A percentile compares a stretch with the other conserved stretches of the same genome.
These are phyloP conservation scores for Fringilla coelebs DNA, from an alignment of 2,797 vertebrate species.

Conservation along the genomic window DNA sequence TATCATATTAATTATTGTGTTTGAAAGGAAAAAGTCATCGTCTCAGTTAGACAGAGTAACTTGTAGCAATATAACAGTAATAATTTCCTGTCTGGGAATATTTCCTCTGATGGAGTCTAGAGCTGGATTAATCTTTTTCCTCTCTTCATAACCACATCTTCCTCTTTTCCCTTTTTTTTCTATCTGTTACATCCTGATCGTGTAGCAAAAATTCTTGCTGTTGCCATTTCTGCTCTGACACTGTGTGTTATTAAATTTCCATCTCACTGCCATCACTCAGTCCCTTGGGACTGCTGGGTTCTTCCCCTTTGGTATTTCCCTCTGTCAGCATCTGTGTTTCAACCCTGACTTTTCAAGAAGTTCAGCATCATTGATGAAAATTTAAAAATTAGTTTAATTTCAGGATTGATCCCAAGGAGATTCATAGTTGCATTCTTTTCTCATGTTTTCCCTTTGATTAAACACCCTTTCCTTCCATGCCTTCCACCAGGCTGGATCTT, in stretches of 20 bases:
- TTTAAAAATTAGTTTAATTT: neutral
- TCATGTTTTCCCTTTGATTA: neutral
- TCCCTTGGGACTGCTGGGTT: neutral
- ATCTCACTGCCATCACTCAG: neutral
- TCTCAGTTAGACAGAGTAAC: neutral
- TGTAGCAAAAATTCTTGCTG: neutral
- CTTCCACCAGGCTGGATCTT: neutral
- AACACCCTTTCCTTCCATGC: neutral
- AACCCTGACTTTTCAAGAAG: neutral
- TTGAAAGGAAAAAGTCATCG: accelerated
- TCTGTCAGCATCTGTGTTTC: neutral
- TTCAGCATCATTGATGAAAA: neutral
- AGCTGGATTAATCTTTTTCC: neutral
- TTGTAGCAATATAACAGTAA: neutral
- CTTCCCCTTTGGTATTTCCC: slow-evolving; percentile 1
- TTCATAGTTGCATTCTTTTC: neutral
- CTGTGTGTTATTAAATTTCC: neutral
- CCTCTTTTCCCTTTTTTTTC: neutral
- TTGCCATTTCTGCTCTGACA: neutral
- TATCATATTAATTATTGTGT: neutral
- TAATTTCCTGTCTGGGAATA: neutral
- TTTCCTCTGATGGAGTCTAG: neutral
- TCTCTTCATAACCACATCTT: neutral
- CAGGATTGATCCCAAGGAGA: neutral
- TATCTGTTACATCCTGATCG: neutral